Conservation (phyloP, 2,797 vertebrate genomes). For the Phylloscopus collybita region DNA sequence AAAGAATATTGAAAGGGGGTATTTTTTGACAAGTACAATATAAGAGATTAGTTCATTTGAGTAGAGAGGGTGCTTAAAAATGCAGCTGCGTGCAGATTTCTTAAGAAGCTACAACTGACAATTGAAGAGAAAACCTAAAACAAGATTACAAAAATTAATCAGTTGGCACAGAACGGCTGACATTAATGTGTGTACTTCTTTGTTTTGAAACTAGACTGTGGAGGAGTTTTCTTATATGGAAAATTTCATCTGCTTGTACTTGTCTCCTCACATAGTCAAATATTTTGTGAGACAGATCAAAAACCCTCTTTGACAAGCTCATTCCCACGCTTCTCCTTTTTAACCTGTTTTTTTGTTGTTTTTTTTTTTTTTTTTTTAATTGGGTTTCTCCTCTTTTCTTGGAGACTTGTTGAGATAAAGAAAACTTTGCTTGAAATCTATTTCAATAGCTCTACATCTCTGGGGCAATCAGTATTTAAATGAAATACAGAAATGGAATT, state of each 20-base stretch:
- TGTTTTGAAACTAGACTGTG: conserved; percentile 67
- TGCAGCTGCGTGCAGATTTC: conserved; percentile 53
- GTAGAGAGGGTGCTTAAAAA: conserved; percentile 33
- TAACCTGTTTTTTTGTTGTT: neutral
- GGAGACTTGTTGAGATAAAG: conserved; percentile 1
- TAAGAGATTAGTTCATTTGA: conserved; percentile 36
- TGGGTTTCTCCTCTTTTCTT: conserved; percentile 36
- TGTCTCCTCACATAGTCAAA: conserved; percentile 66
- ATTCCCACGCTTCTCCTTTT: conserved; percentile 63
- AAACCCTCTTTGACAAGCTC: conserved; percentile 64
- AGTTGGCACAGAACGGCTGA: conserved; percentile 55
- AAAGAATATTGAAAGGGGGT: neutral
- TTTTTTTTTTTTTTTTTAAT: neutral
- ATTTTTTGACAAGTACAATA: conserved; percentile 12
- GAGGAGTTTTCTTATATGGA: conserved; percentile 60
- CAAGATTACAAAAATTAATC: conserved; percentile 65
- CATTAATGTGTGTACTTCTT: conserved; percentile 68
- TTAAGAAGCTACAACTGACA: conserved; percentile 55
- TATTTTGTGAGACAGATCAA: conserved; percentile 72
- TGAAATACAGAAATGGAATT: neutral
- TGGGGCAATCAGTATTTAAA: neutral
- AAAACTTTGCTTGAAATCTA: neutral
- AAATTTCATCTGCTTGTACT: conserved; percentile 66
- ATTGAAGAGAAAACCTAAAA: conserved; percentile 66
- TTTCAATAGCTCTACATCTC: neutral